Evolutionary conservation across 1,140 invertebrate genomes (phyloP).

Genomic region (Trichoplusia ni): DNA sequence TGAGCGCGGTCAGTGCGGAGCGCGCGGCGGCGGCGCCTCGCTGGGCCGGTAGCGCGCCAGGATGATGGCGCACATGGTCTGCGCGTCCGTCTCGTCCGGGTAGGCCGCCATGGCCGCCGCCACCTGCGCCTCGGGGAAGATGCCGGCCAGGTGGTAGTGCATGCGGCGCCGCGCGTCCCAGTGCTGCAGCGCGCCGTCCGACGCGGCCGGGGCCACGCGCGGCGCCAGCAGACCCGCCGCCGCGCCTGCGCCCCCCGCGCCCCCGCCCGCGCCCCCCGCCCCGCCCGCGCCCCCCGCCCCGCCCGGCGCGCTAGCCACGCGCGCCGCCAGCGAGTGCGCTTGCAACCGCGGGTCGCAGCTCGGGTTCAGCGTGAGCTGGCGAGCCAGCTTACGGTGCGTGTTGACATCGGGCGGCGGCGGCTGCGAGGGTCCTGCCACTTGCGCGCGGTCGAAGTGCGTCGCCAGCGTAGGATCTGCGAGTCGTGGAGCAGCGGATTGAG

Average conservation of each 20-base stretch:
- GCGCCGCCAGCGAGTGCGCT: conserved; percentile 62
- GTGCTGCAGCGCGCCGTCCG: conserved; percentile 80
- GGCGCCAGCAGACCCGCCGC: conserved; percentile 83
- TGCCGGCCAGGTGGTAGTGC: conserved; percentile 92
- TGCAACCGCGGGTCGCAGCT: conserved; percentile 86
- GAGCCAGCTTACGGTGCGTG: conserved; percentile 89
- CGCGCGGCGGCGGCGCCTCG: conserved; percentile 62
- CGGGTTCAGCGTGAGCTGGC: conserved; percentile 92
- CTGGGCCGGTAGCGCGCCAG: conserved; percentile 80
- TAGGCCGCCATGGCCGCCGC: conserved; percentile 90
- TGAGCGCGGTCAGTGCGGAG: conserved; percentile 34
- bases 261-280: too few relatives aligned
- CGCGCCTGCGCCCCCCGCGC: conserved; percentile 72
- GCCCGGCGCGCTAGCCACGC: conserved; percentile 90
- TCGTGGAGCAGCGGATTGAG: conserved; percentile 82
- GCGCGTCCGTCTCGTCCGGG: conserved; percentile 93
- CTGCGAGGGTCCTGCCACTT: conserved; percentile 65
- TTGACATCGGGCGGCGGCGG: conserved; percentile 79
- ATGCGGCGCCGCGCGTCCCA: conserved; percentile 87
- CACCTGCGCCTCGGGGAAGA: conserved; percentile 95
- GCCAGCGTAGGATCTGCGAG: conserved; percentile 66
- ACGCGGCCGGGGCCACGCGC: conserved; percentile 68
- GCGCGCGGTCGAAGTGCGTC: conserved; percentile 77
- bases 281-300: conserved; percentile 81
- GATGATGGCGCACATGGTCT: conserved; percentile 94